Evolutionary conservation across 2,888 invertebrate species (phyloP).

Genomic region (Caenorhabditis auriculariae): DNA sequence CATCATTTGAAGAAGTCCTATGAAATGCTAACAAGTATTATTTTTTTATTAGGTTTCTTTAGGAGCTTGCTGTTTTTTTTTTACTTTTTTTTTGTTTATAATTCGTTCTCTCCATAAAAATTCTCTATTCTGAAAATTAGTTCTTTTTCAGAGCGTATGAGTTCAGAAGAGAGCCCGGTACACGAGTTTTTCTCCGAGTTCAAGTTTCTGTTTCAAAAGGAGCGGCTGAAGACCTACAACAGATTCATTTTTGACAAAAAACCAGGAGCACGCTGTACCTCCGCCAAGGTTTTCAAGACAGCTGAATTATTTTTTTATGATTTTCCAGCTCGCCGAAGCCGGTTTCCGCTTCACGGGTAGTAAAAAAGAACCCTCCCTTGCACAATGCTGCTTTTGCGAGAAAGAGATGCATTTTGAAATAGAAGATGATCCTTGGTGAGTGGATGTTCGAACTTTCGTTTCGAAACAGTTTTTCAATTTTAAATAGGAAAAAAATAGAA

Average conservation of each 20-base stretch:
- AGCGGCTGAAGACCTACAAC: slow-evolving; percentile 15
- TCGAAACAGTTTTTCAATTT: too few species aligned
- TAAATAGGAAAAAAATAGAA: too few species aligned
- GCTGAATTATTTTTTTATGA: too few species aligned
- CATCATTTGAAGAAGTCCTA: too few species aligned
- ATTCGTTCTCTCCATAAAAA: neutral
- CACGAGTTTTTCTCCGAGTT: neutral
- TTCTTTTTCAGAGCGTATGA: neutral
- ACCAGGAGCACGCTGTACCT: slow-evolving; percentile 14
- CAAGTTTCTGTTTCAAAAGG: slow-evolving; percentile 9
- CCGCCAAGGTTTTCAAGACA: slow-evolving; percentile 18
- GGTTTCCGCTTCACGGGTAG: slow-evolving; percentile 21
- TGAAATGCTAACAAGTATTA: too few species aligned
- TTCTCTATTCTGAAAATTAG: neutral
- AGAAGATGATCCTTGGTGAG: slow-evolving; percentile 31
- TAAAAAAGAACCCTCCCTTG: slow-evolving; percentile 3
- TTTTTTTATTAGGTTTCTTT: too few species aligned
- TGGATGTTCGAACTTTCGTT: too few species aligned
- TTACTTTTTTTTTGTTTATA: neutral
- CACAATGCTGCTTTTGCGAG: slow-evolving; percentile 25
- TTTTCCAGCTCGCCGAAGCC: slow-evolving; percentile 29
- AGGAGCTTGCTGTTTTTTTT: too few species aligned
- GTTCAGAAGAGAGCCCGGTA: neutral
- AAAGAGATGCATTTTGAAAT: slow-evolving; percentile 31
- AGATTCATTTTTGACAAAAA: slow-evolving; percentile 8